A percentile compares a stretch with the other conserved stretches of the same genome.
Conservation (phyloP, 2,113 vertebrate genomes). For the Pluvianellus socialis region DNA sequence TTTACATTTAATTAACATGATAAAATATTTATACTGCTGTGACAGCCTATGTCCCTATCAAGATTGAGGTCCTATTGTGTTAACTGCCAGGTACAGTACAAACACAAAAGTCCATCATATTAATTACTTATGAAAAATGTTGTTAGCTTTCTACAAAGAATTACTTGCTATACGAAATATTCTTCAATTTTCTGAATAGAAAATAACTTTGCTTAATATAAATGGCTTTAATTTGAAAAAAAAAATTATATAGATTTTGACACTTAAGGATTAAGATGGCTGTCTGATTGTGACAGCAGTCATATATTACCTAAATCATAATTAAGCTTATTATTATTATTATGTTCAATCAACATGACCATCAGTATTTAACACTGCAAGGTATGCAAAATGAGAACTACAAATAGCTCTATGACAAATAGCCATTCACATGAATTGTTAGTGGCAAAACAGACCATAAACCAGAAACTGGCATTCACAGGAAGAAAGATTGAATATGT, state of each 20-base stretch:
- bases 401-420: neutral
- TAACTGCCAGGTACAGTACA: neutral
- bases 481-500: neutral
- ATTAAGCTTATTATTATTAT: neutral
- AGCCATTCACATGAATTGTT: neutral
- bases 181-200: neutral
- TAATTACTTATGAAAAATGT: neutral
- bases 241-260: neutral
- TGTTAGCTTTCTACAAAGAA: neutral
- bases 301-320: neutral
- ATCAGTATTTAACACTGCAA: neutral
- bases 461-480: neutral
- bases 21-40: constrained; percentile 52
- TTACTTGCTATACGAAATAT: neutral
- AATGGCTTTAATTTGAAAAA: neutral
- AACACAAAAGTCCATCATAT: neutral
- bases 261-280: neutral
- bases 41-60: neutral
- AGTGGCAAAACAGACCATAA: constrained; percentile 6
- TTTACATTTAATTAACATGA: constrained; percentile 21
- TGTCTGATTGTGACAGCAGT: neutral
- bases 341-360: neutral
- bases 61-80: neutral
- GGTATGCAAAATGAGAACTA: neutral
- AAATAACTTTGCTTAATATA: neutral